Evolutionary conservation across 1,140 invertebrate species (phyloP).

Genomic region (Acromyrmex echinatior): DNA sequence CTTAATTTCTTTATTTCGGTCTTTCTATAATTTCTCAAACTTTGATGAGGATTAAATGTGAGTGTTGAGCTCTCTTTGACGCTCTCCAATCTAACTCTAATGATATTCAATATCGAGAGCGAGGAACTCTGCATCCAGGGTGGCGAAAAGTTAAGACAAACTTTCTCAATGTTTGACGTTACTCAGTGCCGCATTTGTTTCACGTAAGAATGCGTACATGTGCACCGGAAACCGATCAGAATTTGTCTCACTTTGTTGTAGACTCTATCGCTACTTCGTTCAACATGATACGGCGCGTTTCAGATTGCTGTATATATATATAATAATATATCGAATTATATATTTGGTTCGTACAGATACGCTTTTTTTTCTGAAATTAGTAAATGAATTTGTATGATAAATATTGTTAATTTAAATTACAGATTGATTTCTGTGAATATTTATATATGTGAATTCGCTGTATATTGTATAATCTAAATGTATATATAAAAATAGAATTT

Average conservation of each 20-base stretch:
- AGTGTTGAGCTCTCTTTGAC: neutral
- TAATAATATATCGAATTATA: neutral
- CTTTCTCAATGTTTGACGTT: constrained; percentile 15
- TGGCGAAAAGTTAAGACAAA: constrained; percentile 41
- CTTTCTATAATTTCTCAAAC: neutral
- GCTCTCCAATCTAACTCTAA: constrained; percentile 32
- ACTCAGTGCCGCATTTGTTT: constrained; percentile 15
- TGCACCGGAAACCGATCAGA: constrained; percentile 35
- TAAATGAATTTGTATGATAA: neutral
- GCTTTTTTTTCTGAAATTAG: neutral
- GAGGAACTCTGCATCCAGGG: neutral
- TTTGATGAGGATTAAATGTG: neutral
- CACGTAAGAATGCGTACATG: neutral
- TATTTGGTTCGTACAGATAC: neutral
- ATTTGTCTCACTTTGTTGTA: constrained; percentile 35
- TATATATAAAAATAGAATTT: neutral
- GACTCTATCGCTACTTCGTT: constrained; percentile 13
- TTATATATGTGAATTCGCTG: neutral
- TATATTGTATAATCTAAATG: constrained; percentile 3
- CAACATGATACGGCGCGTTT: constrained; percentile 1
- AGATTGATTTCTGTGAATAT: neutral
- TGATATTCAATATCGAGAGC: constrained; percentile 24
- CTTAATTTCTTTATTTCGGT: neutral
- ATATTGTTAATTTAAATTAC: constrained; percentile 32
- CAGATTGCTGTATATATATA: neutral